phyloP scores from a whole-genome alignment of 1,140 invertebrate species.

The Aphelenchoides fujianensis region DNA sequence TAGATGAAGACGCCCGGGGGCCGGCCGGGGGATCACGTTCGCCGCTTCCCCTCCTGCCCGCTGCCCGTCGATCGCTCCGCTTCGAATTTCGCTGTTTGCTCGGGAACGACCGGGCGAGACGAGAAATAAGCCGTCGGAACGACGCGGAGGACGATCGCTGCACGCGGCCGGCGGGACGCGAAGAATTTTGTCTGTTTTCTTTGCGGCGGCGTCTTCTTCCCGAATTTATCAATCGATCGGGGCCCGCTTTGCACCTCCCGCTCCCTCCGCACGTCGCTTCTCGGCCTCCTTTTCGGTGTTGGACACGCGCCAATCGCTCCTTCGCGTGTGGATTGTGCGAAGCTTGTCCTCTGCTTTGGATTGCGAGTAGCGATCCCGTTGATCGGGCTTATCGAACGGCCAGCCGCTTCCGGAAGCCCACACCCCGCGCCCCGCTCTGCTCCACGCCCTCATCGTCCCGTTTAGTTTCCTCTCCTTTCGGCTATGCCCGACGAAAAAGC shows the following conservation, averaged over 20 bases:
- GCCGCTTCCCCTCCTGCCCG: neutral
- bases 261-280: neutral
- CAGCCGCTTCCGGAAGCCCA: too few species aligned
- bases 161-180: neutral
- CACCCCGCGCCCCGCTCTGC: too few species aligned
- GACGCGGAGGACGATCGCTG: neutral
- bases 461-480: neutral
- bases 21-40: neutral
- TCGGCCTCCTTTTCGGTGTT: too few species aligned
- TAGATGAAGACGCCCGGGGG: neutral
- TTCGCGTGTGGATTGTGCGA: neutral
- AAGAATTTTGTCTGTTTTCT: conserved; percentile 8
- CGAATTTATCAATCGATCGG: neutral
- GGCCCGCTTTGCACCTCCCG: neutral
- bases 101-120: neutral
- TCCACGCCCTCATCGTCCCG: too few species aligned
- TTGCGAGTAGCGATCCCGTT: too few species aligned
- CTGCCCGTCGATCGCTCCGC: neutral
- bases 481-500: too few species aligned
- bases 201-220: neutral
- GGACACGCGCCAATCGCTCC: too few species aligned
- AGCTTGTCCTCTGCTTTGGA: too few species aligned
- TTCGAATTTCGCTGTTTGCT: neutral
- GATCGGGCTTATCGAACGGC: too few species aligned
- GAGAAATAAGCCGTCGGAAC: too few species aligned